Conservation (phyloP, 2,888 invertebrate genomes). For the Drosophila falleni region DNA sequence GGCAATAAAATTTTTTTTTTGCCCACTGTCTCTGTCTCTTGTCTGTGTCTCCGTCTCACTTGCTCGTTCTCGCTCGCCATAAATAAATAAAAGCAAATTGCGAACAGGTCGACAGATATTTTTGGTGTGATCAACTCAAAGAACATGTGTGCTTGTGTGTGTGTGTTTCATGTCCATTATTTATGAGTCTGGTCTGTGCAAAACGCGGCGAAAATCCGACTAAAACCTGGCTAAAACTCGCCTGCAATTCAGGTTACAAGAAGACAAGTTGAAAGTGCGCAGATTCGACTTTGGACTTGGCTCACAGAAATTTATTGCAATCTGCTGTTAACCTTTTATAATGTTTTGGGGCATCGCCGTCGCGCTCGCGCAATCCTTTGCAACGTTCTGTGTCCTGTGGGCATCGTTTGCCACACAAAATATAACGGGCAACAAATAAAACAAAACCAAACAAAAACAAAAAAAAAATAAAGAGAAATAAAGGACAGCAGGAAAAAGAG, state of each 20-base stretch:
- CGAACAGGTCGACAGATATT: slow-evolving; percentile 44
- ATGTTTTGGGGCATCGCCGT: slow-evolving; percentile 34
- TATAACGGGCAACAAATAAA: slow-evolving; percentile 49
- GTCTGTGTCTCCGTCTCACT: neutral
- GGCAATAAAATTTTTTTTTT: slow-evolving; percentile 58
- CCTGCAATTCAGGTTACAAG: slow-evolving; percentile 1
- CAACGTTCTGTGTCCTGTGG: slow-evolving; percentile 60
- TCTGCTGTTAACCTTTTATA: slow-evolving; percentile 20
- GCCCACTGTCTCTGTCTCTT: neutral
- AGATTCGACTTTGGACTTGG: slow-evolving; percentile 7
- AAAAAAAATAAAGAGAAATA: neutral
- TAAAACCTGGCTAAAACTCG: slow-evolving; percentile 6
- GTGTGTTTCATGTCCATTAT: slow-evolving; percentile 29
- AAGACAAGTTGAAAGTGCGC: slow-evolving; percentile 13
- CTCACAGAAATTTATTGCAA: slow-evolving; percentile 18
- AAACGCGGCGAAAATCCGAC: slow-evolving; percentile 4
- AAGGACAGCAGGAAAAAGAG: neutral
- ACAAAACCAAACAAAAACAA: slow-evolving; percentile 17
- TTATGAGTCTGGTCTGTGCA: slow-evolving; percentile 42
- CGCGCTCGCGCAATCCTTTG: slow-evolving; percentile 70
- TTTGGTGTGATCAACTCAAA: slow-evolving; percentile 2
- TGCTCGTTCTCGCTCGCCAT: slow-evolving; percentile 12
- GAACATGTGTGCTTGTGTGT: slow-evolving; percentile 1
- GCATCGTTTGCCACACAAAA: slow-evolving; percentile 62
- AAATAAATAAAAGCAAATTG: slow-evolving; percentile 50